Conservation (phyloP, 2,113 vertebrate species). For the Brevimyrus niger region DNA sequence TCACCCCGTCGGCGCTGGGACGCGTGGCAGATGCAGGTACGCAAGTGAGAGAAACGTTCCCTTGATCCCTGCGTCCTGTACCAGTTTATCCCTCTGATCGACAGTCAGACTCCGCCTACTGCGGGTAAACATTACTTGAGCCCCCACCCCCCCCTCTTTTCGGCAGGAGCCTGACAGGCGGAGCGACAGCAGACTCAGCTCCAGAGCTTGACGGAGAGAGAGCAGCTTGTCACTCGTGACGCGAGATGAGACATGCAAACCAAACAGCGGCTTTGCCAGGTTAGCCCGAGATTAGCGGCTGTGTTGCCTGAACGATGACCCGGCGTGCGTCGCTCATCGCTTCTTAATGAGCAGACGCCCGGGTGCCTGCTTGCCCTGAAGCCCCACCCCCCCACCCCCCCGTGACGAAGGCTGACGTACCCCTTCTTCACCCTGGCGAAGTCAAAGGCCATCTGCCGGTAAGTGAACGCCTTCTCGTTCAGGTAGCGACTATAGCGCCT, state of each 20-base stretch:
- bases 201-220: background rate
- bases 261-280: background rate
- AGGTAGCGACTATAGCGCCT: conserved; percentile 93
- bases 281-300: background rate
- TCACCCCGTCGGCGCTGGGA: conserved; percentile 84
- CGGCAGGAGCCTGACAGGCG: background rate
- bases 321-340: background rate
- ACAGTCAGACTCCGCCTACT: background rate
- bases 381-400: background rate
- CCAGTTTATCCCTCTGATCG: background rate
- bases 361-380: background rate
- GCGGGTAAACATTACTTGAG: background rate
- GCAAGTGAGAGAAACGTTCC: background rate
- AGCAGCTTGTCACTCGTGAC: background rate
- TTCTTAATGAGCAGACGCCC: background rate
- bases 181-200: background rate
- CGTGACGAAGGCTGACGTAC: conserved; percentile 51
- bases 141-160: background rate
- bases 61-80: background rate
- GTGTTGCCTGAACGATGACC: background rate
- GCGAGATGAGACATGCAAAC: background rate
- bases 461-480: conserved; percentile 96
- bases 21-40: conserved; percentile 21
- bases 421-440: conserved; percentile 96
- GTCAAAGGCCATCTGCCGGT: conserved; percentile 97